Conservation (phyloP, 2,113 vertebrate genomes). For the Corapipo altera region DNA sequence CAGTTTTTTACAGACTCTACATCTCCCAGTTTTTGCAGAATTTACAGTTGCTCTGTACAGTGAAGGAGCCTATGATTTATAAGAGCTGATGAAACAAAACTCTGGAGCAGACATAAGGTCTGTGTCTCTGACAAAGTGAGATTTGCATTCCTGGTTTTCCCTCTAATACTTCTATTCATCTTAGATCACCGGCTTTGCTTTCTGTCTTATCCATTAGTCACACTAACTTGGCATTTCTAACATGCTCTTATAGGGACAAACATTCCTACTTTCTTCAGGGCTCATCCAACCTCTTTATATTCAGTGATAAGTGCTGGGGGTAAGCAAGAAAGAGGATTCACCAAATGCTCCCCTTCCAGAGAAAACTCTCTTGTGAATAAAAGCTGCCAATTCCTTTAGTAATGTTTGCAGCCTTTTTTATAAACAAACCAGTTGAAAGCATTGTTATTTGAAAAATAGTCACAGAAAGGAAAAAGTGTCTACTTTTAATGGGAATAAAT, state of each 20-base stretch:
- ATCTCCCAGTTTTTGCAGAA: background rate
- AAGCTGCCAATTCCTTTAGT: constrained; percentile 8
- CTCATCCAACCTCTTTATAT: constrained; percentile 25
- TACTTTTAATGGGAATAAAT: constrained; percentile 32
- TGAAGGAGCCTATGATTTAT: background rate
- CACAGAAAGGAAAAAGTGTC: background rate
- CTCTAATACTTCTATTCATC: constrained; percentile 48
- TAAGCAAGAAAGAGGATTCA: constrained; percentile 40
- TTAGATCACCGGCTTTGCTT: background rate
- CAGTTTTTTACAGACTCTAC: background rate
- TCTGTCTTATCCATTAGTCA: constrained; percentile 61
- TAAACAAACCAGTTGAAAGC: background rate
- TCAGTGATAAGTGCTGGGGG: constrained; percentile 26
- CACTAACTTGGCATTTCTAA: constrained; percentile 40
- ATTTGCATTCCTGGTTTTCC: constrained; percentile 36
- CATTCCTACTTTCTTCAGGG: constrained; percentile 22
- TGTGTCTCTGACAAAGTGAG: constrained; percentile 12
- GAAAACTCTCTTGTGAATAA: constrained; percentile 11
- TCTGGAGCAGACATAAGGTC: background rate
- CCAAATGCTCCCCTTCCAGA: background rate
- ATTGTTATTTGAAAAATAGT: constrained; percentile 28
- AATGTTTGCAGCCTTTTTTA: background rate
- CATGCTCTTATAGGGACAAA: background rate
- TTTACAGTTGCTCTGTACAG: background rate
- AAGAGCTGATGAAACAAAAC: constrained; percentile 24